phyloP scores from a whole-genome alignment of 2,888 invertebrate genomes.

The Camponotus fellah region DNA sequence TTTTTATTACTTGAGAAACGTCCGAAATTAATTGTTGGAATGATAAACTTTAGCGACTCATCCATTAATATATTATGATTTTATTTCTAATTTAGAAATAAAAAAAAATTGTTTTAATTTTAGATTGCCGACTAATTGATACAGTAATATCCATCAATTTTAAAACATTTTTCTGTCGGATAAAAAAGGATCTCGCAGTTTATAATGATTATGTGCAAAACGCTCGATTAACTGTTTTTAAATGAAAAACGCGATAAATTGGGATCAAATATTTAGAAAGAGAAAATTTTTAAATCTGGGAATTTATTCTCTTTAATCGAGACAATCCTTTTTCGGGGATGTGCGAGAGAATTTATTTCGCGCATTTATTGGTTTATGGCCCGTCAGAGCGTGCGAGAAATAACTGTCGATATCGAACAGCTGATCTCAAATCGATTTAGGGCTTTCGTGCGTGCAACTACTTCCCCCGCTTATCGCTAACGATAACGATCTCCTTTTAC shows the following conservation, averaged over 20 bases:
- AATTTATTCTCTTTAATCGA: neutral
- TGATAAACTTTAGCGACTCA: neutral
- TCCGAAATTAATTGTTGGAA: neutral
- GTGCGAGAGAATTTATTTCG: constrained; percentile 15
- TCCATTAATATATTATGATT: neutral
- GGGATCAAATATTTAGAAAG: neutral
- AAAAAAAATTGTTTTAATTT: neutral
- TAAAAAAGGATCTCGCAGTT: neutral
- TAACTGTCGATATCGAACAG: constrained; percentile 29
- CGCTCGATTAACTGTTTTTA: neutral
- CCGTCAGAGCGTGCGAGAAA: neutral
- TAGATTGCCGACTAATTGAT: neutral
- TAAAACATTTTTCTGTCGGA: neutral
- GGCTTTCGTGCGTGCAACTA: constrained; percentile 10
- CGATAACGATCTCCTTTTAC: constrained; percentile 29
- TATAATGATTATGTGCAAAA: neutral
- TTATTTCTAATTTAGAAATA: neutral
- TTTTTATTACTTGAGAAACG: neutral
- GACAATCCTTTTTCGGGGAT: neutral
- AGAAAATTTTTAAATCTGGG: neutral
- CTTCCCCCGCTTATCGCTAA: constrained; percentile 13
- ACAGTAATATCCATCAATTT: neutral
- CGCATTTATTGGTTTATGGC: neutral
- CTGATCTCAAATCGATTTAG: constrained; percentile 35
- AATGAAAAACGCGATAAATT: neutral